Evolutionary conservation across 1,140 invertebrate genomes (phyloP).

Genomic region (Drosophila arawakana): DNA sequence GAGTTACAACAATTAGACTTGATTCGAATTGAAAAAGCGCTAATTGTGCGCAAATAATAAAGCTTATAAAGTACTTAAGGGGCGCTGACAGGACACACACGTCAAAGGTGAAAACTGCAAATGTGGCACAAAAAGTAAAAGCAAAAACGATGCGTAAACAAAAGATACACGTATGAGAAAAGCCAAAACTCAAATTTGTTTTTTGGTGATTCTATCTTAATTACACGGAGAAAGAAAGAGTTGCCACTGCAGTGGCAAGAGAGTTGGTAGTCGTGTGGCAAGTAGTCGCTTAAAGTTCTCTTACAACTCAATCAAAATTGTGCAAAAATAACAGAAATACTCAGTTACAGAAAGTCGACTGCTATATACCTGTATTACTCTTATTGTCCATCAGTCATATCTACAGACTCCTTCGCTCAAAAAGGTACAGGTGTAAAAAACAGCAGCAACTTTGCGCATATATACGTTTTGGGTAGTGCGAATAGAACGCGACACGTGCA

Average conservation of each 20-base stretch:
- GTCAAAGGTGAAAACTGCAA: constrained; percentile 31
- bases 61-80: constrained; percentile 40
- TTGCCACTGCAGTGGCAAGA: background rate
- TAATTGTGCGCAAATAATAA: constrained; percentile 77
- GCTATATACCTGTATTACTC: background rate
- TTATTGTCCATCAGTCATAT: constrained; percentile 6
- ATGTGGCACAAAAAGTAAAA: constrained; percentile 46
- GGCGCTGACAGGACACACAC: constrained; percentile 20
- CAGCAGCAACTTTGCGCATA: constrained; percentile 10
- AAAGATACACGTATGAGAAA: constrained; percentile 5
- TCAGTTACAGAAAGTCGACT: background rate
- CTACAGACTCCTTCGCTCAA: background rate
- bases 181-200: constrained; percentile 32
- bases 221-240: constrained; percentile 47
- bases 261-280: constrained; percentile 18
- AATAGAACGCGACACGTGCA: constrained; percentile 60
- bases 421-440: constrained; percentile 16
- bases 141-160: constrained; percentile 46
- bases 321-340: background rate
- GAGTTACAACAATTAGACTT: constrained; percentile 44
- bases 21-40: constrained; percentile 67
- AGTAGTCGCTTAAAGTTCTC: constrained; percentile 3
- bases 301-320: constrained; percentile 30
- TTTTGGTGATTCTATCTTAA: constrained; percentile 58
- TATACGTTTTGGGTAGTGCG: background rate